Base-by-base conservation (phyloP, 2,797 vertebrate species). In the Echiichthys vipera region DNA sequence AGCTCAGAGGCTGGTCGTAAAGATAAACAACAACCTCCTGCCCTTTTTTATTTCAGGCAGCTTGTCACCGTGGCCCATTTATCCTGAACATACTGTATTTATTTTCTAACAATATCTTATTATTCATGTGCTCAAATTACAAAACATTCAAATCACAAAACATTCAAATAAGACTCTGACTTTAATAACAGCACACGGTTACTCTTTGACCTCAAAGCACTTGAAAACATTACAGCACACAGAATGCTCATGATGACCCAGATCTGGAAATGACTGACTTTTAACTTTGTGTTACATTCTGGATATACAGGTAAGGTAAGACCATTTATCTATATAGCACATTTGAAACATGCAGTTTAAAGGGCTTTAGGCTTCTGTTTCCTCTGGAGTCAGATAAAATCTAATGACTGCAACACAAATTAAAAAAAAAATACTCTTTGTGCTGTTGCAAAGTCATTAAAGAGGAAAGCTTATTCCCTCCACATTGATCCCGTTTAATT, bases 21-120 rank as follows among this genome's bases (percentile, higher is more conserved):
- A 66, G 54, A 70, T 46, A 65, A 65, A 69, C 11, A 4, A 53
- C 59, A 49, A 43, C 27, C 65, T 49, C 22, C 54, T 9, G 14
- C 37, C 4, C 0, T 0, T 27, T 39, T 72, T n/a, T 29, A 37
- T 18, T 27, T 37, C 51, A 18, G 10, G 15, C 25, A 14, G 27
- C 27, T 45, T 3, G 10, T 42, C 30, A 49, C 20, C 27, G 20
- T 43, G 37, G 42, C 14, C 17, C 10, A 11, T 0, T 37, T 4
- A 15, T 22, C 24, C 5, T 4, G 5, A 1, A 57, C n/a, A 27
- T 0, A 1, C 46, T 22, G 8, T 51, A 2, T 0, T 43, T 47
- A 7, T 65, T 63, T 29, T 37, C 3, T 18, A 2, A 37, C 11
- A 17, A 5, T 17, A 4, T n/a, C 50, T 55, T 11, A 36, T 30